Percentiles rank a stretch among this genome's conserved stretches.
These are phyloP conservation scores for Diarsia brunnea DNA, from an alignment of 2,888 invertebrate genomes.

Conservation along the genomic window DNA sequence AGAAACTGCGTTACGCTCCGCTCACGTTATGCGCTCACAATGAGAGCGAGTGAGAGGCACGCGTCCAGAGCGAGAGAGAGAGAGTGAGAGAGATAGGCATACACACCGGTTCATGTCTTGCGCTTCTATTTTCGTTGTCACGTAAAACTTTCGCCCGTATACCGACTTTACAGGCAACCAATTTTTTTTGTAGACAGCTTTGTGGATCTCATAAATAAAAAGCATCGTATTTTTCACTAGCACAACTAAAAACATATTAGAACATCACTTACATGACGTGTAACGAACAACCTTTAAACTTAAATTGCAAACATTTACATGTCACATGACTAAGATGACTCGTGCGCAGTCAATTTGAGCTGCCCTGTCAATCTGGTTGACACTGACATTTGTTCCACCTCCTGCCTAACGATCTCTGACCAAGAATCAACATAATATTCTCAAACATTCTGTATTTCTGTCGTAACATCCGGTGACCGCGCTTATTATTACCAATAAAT, in stretches of 20 bases:
- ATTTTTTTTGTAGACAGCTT: no score
- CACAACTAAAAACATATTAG: not conserved
- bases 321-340: conserved; percentile 37
- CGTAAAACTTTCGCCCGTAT: no score
- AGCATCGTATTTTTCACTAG: no score
- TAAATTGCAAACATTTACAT: conserved; percentile 24
- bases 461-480: conserved; percentile 59
- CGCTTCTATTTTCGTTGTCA: no score
- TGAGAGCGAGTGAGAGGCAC: no score
- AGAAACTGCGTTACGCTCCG: no score
- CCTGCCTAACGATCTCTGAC: conserved; percentile 22
- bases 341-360: conserved; percentile 69
- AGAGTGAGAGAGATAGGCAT: no score
- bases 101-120: no score
- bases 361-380: conserved; percentile 61
- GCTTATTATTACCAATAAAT: conserved; percentile 38
- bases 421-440: conserved; percentile 28
- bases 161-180: no score
- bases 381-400: conserved; percentile 63
- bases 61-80: no score
- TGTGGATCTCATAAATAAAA: no score
- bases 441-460: conserved; percentile 40
- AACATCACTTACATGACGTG: not conserved
- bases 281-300: conserved; percentile 14
- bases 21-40: no score